Percentiles rank a stretch among this genome's conserved stretches.
phyloP scores from a whole-genome alignment of 2,888 invertebrate species.

The Drosophila multiciliata region DNA sequence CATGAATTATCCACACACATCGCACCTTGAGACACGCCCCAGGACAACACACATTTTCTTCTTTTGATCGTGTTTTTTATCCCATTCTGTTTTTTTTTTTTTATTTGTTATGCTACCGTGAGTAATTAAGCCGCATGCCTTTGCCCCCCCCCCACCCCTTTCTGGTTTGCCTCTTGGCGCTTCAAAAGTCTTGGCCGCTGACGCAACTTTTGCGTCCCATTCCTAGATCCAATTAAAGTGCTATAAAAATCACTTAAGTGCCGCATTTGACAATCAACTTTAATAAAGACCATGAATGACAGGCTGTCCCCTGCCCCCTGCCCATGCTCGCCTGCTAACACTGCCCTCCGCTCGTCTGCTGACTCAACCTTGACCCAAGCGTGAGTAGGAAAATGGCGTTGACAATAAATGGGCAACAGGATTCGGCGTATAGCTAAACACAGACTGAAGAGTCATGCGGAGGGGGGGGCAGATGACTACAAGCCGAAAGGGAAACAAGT shows the following conservation, averaged over 20 bases:
- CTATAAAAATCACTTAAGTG: conserved; percentile 78
- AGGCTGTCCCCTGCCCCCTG: not conserved
- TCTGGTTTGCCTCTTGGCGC: conserved; percentile 12
- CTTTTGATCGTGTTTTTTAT: conserved; percentile 3
- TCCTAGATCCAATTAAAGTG: conserved; percentile 71
- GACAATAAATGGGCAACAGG: conserved; percentile 63
- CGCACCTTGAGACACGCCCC: conserved; percentile 43
- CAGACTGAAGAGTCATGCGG: conserved; percentile 21
- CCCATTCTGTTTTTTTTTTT: not conserved
- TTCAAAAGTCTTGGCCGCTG: conserved; percentile 42
- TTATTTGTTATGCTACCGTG: conserved; percentile 51
- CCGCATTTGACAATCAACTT: conserved; percentile 79
- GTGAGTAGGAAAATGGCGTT: conserved; percentile 39
- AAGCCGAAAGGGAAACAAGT: conserved; percentile 66
- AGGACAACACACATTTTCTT: conserved; percentile 15
- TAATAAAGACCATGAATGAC: conserved; percentile 68
- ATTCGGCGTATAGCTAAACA: conserved; percentile 48
- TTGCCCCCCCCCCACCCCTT: not conserved
- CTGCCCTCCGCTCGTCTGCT: conserved; percentile 1
- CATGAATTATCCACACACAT: conserved; percentile 30
- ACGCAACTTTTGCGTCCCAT: conserved; percentile 33
- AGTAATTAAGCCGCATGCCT: conserved; percentile 76
- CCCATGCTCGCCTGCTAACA: too few species aligned
- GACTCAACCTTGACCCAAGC: conserved; percentile 70
- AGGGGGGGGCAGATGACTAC: conserved; percentile 3